phyloP scores from a whole-genome alignment of 2,797 vertebrate genomes.

The Acipenser ruthenus region DNA sequence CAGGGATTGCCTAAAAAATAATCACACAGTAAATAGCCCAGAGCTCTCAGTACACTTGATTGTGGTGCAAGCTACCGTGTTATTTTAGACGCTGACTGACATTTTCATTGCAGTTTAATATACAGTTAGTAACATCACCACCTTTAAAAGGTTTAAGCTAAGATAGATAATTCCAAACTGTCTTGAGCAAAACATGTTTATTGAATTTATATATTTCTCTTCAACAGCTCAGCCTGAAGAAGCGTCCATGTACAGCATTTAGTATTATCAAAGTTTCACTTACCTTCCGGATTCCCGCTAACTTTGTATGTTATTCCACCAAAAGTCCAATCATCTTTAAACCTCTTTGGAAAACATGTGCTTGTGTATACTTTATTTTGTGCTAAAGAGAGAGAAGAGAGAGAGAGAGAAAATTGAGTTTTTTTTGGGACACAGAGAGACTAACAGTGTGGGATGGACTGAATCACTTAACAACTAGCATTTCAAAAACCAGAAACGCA shows the following conservation, averaged over 20 bases:
- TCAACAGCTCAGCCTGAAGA: not conserved
- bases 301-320: conserved; percentile 84
- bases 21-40: conserved; percentile 53
- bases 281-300: conserved; percentile 87
- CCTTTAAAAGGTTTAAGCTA: conserved; percentile 43
- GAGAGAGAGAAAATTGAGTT: too few species aligned
- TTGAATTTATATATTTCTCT: not conserved
- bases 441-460: too few species aligned
- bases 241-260: not conserved
- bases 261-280: conserved; percentile 26
- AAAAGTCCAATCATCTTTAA: conserved; percentile 85
- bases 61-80: conserved; percentile 61
- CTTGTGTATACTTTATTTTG: conserved; percentile 72
- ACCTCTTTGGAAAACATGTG: conserved; percentile 84
- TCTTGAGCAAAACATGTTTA: conserved; percentile 29
- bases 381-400: too few species aligned
- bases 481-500: too few species aligned
- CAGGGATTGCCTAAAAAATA: conserved; percentile 53
- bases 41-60: conserved; percentile 56
- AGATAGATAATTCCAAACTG: conserved; percentile 49
- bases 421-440: too few species aligned
- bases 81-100: conserved; percentile 63
- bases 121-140: conserved; percentile 56
- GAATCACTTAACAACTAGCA: too few species aligned
- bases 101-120: conserved; percentile 63